phyloP scores from a whole-genome alignment of 2,797 vertebrate genomes.

The Eulemur coronatus region DNA sequence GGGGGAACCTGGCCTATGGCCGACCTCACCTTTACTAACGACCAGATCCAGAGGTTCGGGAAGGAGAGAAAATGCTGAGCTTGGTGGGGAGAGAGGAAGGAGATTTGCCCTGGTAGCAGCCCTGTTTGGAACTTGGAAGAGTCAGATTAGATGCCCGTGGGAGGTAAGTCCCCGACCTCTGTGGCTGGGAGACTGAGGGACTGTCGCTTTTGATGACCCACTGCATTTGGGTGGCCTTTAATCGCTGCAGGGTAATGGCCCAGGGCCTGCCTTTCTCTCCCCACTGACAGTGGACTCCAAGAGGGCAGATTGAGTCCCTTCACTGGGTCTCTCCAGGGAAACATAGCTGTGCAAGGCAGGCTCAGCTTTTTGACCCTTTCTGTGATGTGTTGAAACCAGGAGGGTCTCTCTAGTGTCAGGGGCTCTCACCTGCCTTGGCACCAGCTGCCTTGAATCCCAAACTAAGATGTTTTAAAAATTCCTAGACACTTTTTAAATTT shows the following conservation, averaged over 20 bases:
- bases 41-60: background rate
- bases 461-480: background rate
- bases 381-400: background rate
- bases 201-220: background rate
- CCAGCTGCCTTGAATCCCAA: background rate
- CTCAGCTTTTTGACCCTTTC: background rate
- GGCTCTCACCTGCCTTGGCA: background rate
- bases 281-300: background rate
- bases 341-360: too few species aligned
- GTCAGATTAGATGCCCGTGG: background rate
- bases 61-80: background rate
- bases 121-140: background rate
- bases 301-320: background rate
- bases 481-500: background rate
- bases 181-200: background rate
- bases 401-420: background rate
- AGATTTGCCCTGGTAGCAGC: background rate
- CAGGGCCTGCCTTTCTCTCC: background rate
- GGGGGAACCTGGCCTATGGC: background rate
- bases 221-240: background rate
- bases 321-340: background rate
- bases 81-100: background rate
- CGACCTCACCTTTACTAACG: background rate
- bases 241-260: fast-evolving
- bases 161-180: background rate